These are phyloP conservation scores for Pasiphila rectangulata DNA, from an alignment of 2,888 invertebrate genomes.

Conservation along the genomic window DNA sequence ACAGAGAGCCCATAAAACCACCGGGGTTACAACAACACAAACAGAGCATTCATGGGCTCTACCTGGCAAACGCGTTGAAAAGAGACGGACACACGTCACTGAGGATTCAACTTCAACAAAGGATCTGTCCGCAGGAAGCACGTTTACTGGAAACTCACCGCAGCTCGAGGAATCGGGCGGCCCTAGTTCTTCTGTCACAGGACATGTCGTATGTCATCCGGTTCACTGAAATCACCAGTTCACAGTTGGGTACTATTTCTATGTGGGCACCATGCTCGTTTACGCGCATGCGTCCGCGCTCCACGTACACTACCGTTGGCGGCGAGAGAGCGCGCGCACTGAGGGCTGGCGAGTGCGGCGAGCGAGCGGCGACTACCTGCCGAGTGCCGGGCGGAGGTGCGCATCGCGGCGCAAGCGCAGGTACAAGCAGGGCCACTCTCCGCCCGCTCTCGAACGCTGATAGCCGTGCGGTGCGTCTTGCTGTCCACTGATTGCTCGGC, in stretches of 20 bases:
- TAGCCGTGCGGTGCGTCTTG: slow-evolving; percentile 29
- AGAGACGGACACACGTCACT: slow-evolving; percentile 71
- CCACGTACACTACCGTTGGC: slow-evolving; percentile 75
- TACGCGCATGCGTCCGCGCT: slow-evolving; percentile 67
- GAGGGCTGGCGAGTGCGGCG: slow-evolving; percentile 57
- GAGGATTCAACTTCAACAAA: slow-evolving; percentile 72
- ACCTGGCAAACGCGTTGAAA: slow-evolving; percentile 64
- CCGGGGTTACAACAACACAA: slow-evolving; percentile 25
- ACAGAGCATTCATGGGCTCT: slow-evolving; percentile 32
- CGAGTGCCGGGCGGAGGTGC: slow-evolving; percentile 48
- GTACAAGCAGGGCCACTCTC: slow-evolving; percentile 52
- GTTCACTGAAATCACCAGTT: slow-evolving; percentile 68
- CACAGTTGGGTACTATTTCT: slow-evolving; percentile 50
- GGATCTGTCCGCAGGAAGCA: slow-evolving; percentile 63
- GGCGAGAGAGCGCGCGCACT: slow-evolving; percentile 79
- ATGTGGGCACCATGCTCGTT: slow-evolving; percentile 66
- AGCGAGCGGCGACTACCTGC: slow-evolving; percentile 64
- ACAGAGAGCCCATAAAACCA: slow-evolving; percentile 25
- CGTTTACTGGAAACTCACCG: slow-evolving; percentile 72
- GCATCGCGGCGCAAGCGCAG: slow-evolving; percentile 66
- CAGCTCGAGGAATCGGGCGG: slow-evolving; percentile 77
- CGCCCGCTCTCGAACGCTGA: slow-evolving; percentile 39
- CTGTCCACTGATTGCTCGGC: slow-evolving; percentile 31
- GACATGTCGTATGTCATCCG: slow-evolving; percentile 70
- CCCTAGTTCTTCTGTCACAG: slow-evolving; percentile 78